Percentiles rank a stretch among this genome's conserved stretches.
Conservation (phyloP, 1,140 invertebrate species). For the Mycetomoellerius zeteki region DNA sequence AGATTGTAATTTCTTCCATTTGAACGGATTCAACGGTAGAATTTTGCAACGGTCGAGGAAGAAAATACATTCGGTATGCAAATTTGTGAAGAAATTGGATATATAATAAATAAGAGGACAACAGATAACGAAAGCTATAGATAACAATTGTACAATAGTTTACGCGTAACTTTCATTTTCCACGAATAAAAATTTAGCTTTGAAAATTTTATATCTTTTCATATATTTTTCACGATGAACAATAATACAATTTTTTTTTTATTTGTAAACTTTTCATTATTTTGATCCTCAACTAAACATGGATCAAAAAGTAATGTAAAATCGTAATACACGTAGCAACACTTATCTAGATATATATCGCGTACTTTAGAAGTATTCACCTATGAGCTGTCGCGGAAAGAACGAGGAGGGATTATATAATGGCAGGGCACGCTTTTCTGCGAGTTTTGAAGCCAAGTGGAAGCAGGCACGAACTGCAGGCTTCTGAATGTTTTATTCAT, state of each 20-base stretch:
- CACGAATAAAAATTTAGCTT: background rate
- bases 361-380: slow-evolving; percentile 25
- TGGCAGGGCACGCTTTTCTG: slow-evolving; percentile 56
- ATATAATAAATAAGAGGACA: slow-evolving; percentile 18
- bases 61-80: background rate
- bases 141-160: background rate
- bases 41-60: slow-evolving; percentile 28
- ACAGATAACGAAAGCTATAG: background rate
- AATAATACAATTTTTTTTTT: background rate
- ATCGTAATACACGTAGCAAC: slow-evolving; percentile 10
- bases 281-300: background rate
- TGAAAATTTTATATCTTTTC: background rate
- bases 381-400: slow-evolving; percentile 43
- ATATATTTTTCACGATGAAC: background rate
- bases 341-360: slow-evolving; percentile 36
- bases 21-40: slow-evolving; percentile 26
- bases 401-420: slow-evolving; percentile 56
- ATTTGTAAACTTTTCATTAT: background rate
- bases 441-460: slow-evolving; percentile 60
- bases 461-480: slow-evolving; percentile 59
- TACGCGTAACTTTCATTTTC: background rate
- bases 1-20: slow-evolving; percentile 49
- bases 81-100: slow-evolving; percentile 1
- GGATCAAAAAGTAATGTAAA: background rate
- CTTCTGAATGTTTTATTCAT: slow-evolving; percentile 63